A percentile compares a stretch with the other conserved stretches of the same genome.
Evolutionary conservation across 2,797 vertebrate genomes (phyloP).

Genomic region (Ceyx erithaca): DNA sequence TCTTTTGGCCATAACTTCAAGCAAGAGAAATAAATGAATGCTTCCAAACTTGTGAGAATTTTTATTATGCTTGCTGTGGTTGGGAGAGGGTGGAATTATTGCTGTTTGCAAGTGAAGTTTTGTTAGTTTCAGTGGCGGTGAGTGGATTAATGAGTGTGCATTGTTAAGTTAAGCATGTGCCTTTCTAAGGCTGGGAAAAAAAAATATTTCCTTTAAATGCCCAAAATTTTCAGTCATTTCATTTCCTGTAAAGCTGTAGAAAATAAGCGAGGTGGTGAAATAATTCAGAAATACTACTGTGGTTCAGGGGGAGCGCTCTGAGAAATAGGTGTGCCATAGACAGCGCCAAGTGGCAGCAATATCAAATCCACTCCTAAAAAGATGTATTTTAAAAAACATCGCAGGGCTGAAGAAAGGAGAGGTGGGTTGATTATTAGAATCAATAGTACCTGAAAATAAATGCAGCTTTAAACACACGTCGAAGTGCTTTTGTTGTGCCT

Average conservation of each 20-base stretch:
- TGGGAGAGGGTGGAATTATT: not conserved
- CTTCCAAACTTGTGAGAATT: not conserved
- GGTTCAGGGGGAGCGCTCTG: not conserved
- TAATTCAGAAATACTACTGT: conserved; percentile 27
- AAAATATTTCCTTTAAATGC: conserved; percentile 50
- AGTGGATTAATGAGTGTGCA: conserved; percentile 39
- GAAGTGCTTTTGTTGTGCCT: conserved; percentile 83
- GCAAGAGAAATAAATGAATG: not conserved
- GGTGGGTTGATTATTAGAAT: conserved; percentile 55
- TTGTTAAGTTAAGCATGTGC: conserved; percentile 37
- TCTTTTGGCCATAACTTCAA: not conserved
- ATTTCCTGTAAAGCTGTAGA: conserved; percentile 61
- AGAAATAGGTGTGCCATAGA: conserved; percentile 50
- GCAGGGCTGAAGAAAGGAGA: not conserved
- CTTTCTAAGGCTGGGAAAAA: not conserved
- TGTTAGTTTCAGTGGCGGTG: conserved; percentile 26
- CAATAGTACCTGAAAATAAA: conserved; percentile 72
- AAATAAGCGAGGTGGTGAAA: conserved; percentile 44
- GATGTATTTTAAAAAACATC: not conserved
- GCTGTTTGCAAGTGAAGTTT: conserved; percentile 21
- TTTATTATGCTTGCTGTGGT: not conserved
- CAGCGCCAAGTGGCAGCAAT: conserved; percentile 1
- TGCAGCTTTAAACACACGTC: conserved; percentile 74
- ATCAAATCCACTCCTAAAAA: conserved; percentile 47
- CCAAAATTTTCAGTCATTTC: conserved; percentile 39